Conservation (phyloP, 1,140 invertebrate genomes). For the Pentalonia nigronervosa region DNA sequence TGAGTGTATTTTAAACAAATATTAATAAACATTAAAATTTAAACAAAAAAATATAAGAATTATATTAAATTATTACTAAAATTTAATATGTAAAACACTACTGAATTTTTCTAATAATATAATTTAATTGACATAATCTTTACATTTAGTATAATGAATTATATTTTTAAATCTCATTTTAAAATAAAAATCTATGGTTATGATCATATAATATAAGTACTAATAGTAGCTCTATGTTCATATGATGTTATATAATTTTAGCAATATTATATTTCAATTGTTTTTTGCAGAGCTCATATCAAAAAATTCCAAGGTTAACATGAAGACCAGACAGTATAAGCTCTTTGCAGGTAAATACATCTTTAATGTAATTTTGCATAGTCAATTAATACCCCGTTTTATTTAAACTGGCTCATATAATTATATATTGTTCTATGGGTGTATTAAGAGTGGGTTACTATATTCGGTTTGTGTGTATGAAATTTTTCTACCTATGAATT, state of each 20-base stretch:
- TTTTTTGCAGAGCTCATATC: conserved; percentile 80
- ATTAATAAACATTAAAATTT: too few relatives aligned
- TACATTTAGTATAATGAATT: too few relatives aligned
- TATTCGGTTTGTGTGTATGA: conserved; percentile 41
- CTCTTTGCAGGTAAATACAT: conserved; percentile 68
- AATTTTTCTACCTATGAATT: conserved; percentile 47
- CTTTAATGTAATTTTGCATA: background rate
- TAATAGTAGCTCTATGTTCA: background rate
- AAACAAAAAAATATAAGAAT: too few relatives aligned
- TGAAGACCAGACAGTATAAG: conserved; percentile 66
- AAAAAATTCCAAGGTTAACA: conserved; percentile 42
- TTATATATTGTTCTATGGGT: conserved; percentile 24
- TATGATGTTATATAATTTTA: background rate
- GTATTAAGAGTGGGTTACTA: conserved; percentile 47
- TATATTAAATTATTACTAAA: too few relatives aligned
- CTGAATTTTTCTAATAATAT: too few relatives aligned
- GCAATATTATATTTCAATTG: background rate
- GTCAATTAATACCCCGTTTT: conserved; percentile 58
- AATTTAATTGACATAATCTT: too few relatives aligned
- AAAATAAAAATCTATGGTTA: too few relatives aligned
- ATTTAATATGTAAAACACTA: too few relatives aligned
- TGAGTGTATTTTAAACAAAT: too few relatives aligned
- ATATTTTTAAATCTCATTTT: too few relatives aligned
- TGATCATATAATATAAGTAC: background rate
- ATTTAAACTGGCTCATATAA: conserved; percentile 37